Evolutionary conservation across 53 echinoderm and acorn worm species (phyloP).

Genomic region (Temnopleurus reevesii): DNA sequence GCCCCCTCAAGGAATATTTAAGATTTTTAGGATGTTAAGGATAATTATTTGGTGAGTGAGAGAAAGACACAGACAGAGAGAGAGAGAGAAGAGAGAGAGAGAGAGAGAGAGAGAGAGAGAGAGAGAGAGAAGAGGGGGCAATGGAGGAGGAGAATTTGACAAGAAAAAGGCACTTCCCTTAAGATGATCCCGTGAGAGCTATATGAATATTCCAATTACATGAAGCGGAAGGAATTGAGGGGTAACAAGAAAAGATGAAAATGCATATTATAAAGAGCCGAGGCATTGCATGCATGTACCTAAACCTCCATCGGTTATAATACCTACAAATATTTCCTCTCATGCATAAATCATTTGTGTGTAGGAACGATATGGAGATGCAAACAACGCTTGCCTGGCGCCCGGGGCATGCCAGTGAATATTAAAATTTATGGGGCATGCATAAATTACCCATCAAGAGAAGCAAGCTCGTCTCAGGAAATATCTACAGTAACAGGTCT

Average conservation of each 20-base stretch:
- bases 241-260: neutral
- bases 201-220: constrained; percentile 26
- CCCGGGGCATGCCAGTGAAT: constrained; percentile 7
- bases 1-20: neutral
- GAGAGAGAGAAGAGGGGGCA: neutral
- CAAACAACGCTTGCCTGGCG: constrained; percentile 11
- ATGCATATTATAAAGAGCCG: neutral
- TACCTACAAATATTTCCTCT: constrained; percentile 7
- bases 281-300: neutral
- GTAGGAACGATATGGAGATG: neutral
- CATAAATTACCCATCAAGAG: constrained; percentile 52
- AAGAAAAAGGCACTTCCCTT: neutral
- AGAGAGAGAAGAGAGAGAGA: neutral
- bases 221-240: neutral
- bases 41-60: neutral
- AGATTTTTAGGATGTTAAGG: no score
- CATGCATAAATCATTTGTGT: constrained; percentile 36
- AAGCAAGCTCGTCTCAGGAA: neutral
- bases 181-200: neutral
- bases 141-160: neutral
- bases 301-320: neutral
- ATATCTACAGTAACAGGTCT: neutral
- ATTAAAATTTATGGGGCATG: constrained; percentile 60
- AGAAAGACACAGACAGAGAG: neutral
- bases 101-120: neutral